phyloP scores from a whole-genome alignment of 2,797 vertebrate species.

The Diplodus sargus region DNA sequence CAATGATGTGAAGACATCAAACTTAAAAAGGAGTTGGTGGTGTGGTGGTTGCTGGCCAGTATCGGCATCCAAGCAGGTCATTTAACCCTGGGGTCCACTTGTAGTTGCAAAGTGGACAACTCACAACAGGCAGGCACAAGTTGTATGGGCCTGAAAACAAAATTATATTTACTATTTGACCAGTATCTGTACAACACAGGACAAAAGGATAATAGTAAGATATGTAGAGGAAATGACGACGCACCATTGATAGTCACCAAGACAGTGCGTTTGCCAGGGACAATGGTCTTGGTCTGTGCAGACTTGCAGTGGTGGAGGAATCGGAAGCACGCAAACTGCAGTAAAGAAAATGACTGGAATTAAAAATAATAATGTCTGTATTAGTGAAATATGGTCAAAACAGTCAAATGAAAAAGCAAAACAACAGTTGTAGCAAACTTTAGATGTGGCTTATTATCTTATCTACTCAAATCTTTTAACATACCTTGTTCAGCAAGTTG shows the following conservation, averaged over 20 bases:
- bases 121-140: conserved; percentile 1
- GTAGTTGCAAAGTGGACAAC: not conserved
- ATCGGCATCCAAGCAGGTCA: not conserved
- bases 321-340: not conserved
- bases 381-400: not conserved
- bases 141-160: conserved; percentile 5
- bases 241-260: conserved; percentile 2
- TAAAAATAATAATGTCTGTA: no score
- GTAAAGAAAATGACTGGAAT: not conserved
- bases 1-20: not conserved
- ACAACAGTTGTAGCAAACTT: not conserved
- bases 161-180: not conserved
- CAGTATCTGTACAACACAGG: not conserved
- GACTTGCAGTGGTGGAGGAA: not conserved
- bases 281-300: not conserved
- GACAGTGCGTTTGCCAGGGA: not conserved
- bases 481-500: conserved; percentile 1
- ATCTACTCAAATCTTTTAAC: not conserved
- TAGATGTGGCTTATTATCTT: not conserved
- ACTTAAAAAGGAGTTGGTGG: not conserved
- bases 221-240: not conserved
- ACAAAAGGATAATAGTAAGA: no score
- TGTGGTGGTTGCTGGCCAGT: conserved; percentile 1
- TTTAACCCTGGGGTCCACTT: not conserved
- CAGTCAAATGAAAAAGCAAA: not conserved